Percentiles rank a stretch among this genome's conserved stretches.
Evolutionary conservation across 2,888 invertebrate species (phyloP).

Genomic region (Dicranocentrus wangi): DNA sequence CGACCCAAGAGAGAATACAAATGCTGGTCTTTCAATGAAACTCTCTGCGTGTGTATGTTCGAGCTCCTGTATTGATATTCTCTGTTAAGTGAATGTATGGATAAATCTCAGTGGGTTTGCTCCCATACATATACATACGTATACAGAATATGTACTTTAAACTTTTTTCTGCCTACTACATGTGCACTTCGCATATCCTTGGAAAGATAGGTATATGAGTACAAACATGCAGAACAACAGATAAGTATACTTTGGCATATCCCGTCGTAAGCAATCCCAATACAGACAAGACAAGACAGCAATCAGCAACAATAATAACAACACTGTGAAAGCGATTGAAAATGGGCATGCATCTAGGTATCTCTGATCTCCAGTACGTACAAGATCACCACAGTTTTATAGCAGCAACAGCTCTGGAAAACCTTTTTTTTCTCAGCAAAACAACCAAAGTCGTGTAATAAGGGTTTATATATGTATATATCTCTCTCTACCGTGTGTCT

Average conservation of each 20-base stretch:
- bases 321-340: constrained; percentile 12
- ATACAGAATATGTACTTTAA: too few relatives aligned
- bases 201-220: constrained; percentile 12
- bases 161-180: too few relatives aligned
- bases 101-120: not conserved
- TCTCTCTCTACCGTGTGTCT: not conserved
- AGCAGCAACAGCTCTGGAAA: too few relatives aligned
- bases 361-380: not conserved
- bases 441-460: not conserved
- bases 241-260: not conserved
- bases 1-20: constrained; percentile 47
- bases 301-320: constrained; percentile 19
- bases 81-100: constrained; percentile 30
- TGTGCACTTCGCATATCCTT: not conserved
- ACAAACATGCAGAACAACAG: too few relatives aligned
- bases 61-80: constrained; percentile 25
- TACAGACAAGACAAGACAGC: constrained; percentile 40
- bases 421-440: too few relatives aligned
- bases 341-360: too few relatives aligned
- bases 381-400: too few relatives aligned
- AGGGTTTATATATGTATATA: constrained; percentile 1
- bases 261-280: not conserved
- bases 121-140: too few relatives aligned
- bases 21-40: constrained; percentile 30
- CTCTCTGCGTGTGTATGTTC: constrained; percentile 35